Evolutionary conservation across 2,113 vertebrate genomes (phyloP).

Genomic region (Cynocephalus volans): DNA sequence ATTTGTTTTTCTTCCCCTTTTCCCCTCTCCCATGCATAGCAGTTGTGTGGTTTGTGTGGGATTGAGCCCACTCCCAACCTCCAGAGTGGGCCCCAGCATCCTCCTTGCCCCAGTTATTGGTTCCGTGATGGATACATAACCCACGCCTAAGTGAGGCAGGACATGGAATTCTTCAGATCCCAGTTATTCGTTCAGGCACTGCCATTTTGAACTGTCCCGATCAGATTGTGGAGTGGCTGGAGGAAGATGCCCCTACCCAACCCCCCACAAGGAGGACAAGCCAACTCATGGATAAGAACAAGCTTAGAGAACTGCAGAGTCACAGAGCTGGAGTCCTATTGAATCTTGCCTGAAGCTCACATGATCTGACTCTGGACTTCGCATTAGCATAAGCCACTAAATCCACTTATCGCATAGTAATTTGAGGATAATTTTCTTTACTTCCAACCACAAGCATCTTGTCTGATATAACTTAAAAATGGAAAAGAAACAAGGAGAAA

Average conservation of each 20-base stretch:
- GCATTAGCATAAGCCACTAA: not conserved
- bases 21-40: not conserved
- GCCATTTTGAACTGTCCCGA: not conserved
- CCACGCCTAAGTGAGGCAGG: not conserved
- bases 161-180: not conserved
- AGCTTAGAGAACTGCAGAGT: not conserved
- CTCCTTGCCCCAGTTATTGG: not conserved
- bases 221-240: not conserved
- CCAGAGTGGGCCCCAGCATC: not conserved
- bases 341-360: not conserved
- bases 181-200: not conserved
- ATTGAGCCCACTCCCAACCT: not conserved
- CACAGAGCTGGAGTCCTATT: not conserved
- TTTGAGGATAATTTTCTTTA: slow-evolving; percentile 62
- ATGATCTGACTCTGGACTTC: not conserved
- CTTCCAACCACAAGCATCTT: not conserved
- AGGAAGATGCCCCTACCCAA: not conserved
- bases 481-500: not conserved
- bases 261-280: not conserved
- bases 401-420: not conserved
- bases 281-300: not conserved
- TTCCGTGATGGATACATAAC: not conserved
- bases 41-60: not conserved
- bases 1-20: not conserved
- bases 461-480: not conserved